Percentiles rank a stretch among this genome's conserved stretches.
These are phyloP conservation scores for Catostomus latipinnis DNA, from an alignment of 2,797 vertebrate species.

Conservation along the genomic window DNA sequence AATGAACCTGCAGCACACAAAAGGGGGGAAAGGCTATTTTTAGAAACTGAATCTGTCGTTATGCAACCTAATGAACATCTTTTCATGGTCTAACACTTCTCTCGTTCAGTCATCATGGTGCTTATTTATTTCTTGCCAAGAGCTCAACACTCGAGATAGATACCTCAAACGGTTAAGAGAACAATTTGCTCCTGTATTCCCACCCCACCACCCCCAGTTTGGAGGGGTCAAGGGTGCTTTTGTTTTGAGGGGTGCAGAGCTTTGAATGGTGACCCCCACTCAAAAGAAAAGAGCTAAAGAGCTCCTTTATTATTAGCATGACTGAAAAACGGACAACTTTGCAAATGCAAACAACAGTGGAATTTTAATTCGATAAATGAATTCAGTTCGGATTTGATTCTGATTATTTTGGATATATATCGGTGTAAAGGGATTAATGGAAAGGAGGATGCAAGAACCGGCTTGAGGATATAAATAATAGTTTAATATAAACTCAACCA, in stretches of 20 bases:
- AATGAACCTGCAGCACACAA: constrained; percentile 35
- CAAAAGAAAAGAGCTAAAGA: background rate
- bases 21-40: constrained; percentile 30
- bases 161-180: constrained; percentile 29
- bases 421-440: too few species aligned
- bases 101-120: constrained; percentile 3
- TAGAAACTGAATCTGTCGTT: constrained; percentile 32
- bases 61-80: constrained; percentile 40
- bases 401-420: too few species aligned
- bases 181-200: constrained; percentile 23
- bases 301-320: constrained; percentile 19
- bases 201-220: constrained; percentile 15
- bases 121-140: constrained; percentile 25
- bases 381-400: too few species aligned
- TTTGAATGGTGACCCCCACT: constrained; percentile 20
- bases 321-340: too few species aligned
- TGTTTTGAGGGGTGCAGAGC: constrained; percentile 31
- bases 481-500: too few species aligned
- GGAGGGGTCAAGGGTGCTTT: constrained; percentile 50
- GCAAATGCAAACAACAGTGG: too few species aligned
- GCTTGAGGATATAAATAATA: too few species aligned
- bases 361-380: too few species aligned
- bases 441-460: too few species aligned
- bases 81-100: constrained; percentile 34
- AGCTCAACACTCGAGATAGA: constrained; percentile 9